Evolutionary conservation across 2,113 vertebrate species (phyloP).

Genomic region (Oryzias woworae): DNA sequence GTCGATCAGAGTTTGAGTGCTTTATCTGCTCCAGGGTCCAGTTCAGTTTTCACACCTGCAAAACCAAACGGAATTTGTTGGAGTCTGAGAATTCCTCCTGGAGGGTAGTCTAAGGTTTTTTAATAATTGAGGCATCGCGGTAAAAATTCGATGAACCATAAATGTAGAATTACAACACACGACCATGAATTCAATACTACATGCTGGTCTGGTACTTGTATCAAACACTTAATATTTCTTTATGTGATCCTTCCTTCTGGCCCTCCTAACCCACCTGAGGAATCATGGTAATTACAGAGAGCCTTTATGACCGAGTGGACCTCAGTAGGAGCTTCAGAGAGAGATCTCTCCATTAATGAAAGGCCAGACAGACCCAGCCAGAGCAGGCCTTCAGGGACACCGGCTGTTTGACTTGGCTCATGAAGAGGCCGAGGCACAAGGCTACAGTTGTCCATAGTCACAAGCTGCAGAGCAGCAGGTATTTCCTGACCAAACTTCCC

Average conservation of each 20-base stretch:
- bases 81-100: no score
- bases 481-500: slow-evolving; percentile 72
- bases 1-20: no score
- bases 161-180: no score
- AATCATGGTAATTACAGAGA: slow-evolving; percentile 63
- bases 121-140: no score
- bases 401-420: slow-evolving; percentile 72
- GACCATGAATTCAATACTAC: no score
- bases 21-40: no score
- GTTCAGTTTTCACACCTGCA: no score
- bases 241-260: slow-evolving; percentile 56
- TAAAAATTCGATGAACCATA: no score
- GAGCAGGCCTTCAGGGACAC: slow-evolving; percentile 63
- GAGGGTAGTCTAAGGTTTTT: no score
- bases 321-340: slow-evolving; percentile 57
- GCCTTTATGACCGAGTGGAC: slow-evolving; percentile 60
- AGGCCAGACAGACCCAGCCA: slow-evolving; percentile 47
- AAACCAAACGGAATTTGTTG: no score
- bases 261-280: slow-evolving; percentile 54
- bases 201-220: slow-evolving; percentile 10
- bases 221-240: slow-evolving; percentile 60
- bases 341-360: slow-evolving; percentile 72
- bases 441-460: slow-evolving; percentile 65
- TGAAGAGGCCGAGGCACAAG: slow-evolving; percentile 51
- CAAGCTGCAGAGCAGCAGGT: slow-evolving; percentile 65